phyloP scores from a whole-genome alignment of 2,888 invertebrate species.

The Archaeoteleia sp. region DNA sequence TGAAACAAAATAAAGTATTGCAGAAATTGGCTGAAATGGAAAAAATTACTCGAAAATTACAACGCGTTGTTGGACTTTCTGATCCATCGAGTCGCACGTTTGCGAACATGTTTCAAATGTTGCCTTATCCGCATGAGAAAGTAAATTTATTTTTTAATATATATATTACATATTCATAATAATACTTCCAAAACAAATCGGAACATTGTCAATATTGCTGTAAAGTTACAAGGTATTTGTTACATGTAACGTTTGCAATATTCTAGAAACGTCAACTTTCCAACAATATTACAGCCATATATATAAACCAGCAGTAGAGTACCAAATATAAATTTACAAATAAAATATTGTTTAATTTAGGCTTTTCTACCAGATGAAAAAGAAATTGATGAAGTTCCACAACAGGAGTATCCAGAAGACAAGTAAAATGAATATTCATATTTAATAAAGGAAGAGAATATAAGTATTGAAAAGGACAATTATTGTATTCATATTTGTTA shows the following conservation, averaged over 20 bases:
- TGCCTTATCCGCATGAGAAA: constrained; percentile 58
- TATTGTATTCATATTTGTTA: constrained; percentile 9
- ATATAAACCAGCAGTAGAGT: too few relatives aligned
- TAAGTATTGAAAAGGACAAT: background rate
- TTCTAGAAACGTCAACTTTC: too few relatives aligned
- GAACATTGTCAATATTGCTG: too few relatives aligned
- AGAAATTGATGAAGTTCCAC: constrained; percentile 50
- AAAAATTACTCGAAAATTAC: constrained; percentile 78
- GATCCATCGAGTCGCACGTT: constrained; percentile 68
- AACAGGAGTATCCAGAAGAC: constrained; percentile 67
- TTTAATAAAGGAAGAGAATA: background rate
- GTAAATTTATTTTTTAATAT: constrained; percentile 3
- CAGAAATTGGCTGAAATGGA: constrained; percentile 80
- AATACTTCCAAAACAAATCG: too few relatives aligned
- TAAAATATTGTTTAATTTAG: too few relatives aligned
- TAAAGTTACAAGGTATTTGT: too few relatives aligned
- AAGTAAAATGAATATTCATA: constrained; percentile 58
- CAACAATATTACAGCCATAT: too few relatives aligned
- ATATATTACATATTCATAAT: too few relatives aligned
- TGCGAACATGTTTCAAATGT: constrained; percentile 62
- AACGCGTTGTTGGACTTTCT: constrained; percentile 76
- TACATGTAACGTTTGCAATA: too few relatives aligned
- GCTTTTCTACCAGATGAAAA: constrained; percentile 8
- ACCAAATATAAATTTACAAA: too few relatives aligned
- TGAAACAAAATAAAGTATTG: constrained; percentile 78